Percentiles rank a stretch among this genome's conserved stretches.
These are phyloP conservation scores for Morelia viridis DNA, from an alignment of 2,797 vertebrate species.

Conservation along the genomic window DNA sequence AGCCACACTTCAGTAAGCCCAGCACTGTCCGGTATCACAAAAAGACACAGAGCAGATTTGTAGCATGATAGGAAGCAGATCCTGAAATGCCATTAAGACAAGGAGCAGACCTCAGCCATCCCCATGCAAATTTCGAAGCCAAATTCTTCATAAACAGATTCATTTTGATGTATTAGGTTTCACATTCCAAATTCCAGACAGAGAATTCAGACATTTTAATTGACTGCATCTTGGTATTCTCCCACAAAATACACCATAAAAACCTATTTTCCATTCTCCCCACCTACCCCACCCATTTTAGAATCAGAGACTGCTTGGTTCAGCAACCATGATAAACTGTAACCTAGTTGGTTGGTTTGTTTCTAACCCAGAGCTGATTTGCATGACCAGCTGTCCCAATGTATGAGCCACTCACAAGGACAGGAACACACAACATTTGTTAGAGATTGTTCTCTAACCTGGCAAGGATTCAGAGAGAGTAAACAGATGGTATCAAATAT, in stretches of 20 bases:
- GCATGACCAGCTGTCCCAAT: no score
- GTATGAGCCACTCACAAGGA: no score
- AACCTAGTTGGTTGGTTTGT: no score
- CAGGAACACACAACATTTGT: no score
- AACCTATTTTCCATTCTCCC: not conserved
- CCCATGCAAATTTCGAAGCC: constrained; percentile 7
- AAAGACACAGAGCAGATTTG: constrained; percentile 28
- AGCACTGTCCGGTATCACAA: constrained; percentile 6
- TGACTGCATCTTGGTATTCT: constrained; percentile 2
- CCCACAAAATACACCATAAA: not conserved
- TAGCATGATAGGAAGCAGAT: constrained; percentile 6
- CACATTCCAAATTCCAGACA: constrained; percentile 49
- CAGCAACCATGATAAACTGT: no score
- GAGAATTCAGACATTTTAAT: constrained; percentile 47
- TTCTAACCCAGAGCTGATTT: no score
- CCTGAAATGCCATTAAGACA: constrained; percentile 28
- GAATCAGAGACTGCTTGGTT: not conserved
- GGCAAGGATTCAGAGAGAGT: not conserved
- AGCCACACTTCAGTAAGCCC: constrained; percentile 36
- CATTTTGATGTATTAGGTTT: constrained; percentile 42
- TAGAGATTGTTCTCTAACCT: not conserved
- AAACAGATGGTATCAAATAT: not conserved
- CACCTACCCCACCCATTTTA: not conserved
- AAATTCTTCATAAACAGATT: constrained; percentile 17
- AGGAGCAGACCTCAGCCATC: constrained; percentile 40